Evolutionary conservation across 2,888 invertebrate genomes (phyloP).

Genomic region (Dasysyrphus albostriatus): DNA sequence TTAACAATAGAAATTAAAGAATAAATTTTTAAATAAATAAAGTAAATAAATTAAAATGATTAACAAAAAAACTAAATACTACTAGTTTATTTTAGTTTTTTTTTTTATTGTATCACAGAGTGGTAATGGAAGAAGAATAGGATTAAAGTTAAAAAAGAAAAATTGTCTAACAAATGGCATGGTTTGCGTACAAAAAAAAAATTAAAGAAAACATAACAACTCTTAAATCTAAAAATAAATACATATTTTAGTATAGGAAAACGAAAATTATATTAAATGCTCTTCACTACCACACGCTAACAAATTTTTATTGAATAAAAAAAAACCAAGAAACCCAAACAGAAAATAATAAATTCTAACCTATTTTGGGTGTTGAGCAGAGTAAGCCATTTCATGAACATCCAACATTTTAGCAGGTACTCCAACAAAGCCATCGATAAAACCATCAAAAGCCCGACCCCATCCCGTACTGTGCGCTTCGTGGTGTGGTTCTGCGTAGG

Average conservation of each 20-base stretch:
- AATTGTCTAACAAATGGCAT: slow-evolving; percentile 5
- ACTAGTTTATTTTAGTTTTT: slow-evolving; percentile 39
- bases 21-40: neutral
- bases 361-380: slow-evolving; percentile 85
- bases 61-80: neutral
- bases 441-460: slow-evolving; percentile 85
- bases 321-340: neutral
- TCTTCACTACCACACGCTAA: slow-evolving; percentile 24
- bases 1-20: slow-evolving; percentile 41
- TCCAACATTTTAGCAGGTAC: slow-evolving; percentile 83
- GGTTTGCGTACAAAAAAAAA: neutral
- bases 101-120: slow-evolving; percentile 63
- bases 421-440: slow-evolving; percentile 84
- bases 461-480: slow-evolving; percentile 87
- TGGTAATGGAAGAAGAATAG: slow-evolving; percentile 42
- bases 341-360: neutral
- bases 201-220: slow-evolving; percentile 3
- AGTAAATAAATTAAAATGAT: slow-evolving; percentile 22
- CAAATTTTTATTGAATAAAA: neutral
- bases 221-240: slow-evolving; percentile 40
- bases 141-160: neutral
- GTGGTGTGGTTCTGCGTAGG: slow-evolving; percentile 88
- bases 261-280: slow-evolving; percentile 4
- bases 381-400: slow-evolving; percentile 87
- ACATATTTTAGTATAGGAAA: slow-evolving; percentile 22